Base-by-base conservation (phyloP, 1,140 invertebrate species). In the Thereuonema tuberculata region DNA sequence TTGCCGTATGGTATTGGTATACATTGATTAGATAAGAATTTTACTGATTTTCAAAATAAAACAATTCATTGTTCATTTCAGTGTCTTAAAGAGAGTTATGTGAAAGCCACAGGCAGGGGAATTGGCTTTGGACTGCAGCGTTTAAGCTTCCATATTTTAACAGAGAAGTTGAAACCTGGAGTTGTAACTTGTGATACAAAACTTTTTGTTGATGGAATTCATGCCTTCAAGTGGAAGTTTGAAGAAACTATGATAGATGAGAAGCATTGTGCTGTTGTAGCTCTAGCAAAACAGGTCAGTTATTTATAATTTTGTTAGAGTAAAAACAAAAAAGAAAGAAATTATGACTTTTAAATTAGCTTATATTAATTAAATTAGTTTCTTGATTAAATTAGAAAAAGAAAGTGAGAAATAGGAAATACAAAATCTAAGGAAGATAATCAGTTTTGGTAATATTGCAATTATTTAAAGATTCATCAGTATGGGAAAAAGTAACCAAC, bases 41-140 rank as follows among this genome's bases (percentile, higher is more conserved):
- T n/a, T n/a, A n/a, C n/a, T n/a, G n/a, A n/a, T n/a, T n/a, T n/a
- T n/a, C n/a, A n/a, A n/a, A n/a, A n/a, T n/a, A n/a, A n/a, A n/a
- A n/a, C n/a, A n/a, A n/a, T n/a, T 31, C 37, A 54, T 55, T 59
- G 25, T 48, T 56, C 15, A 26, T 61, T 69, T 72, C 58, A 60
- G 59, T 86, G 87, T 64, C 75, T 97, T n/a, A 97, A 98, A 76
- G 94, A 98, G 71, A 89, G 89, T 71, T 93, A 92, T 71, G 84
- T 93, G 0, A 98, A 97, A 77, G 91, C 92, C 60, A 77, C 85
- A 50, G 92, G 93, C 23, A 75, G 84, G 20, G 93, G 93, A 25
- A 83, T 98, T 47, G 84, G 82, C 0, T 77, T 87, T 64, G 81
- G 89, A 66, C 75, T 97, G 23, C 72, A 79, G 63, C 77, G 82